Evolutionary conservation across 2,113 vertebrate genomes (phyloP).

Genomic region (Apeltes quadracus): DNA sequence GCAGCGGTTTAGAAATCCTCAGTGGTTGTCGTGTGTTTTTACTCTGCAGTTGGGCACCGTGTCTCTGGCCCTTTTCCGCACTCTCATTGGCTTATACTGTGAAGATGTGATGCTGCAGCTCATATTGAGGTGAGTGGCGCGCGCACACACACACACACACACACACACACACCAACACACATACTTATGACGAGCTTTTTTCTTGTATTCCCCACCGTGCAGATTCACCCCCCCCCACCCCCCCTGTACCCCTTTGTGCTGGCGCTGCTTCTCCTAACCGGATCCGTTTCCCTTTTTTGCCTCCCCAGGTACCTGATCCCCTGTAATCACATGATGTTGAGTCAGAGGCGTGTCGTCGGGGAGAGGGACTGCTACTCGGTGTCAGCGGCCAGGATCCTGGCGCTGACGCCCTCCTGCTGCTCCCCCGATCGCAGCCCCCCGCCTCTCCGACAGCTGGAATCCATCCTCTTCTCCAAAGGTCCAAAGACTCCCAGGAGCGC

Average conservation of each 20-base stretch:
- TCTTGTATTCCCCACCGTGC: constrained; percentile 7
- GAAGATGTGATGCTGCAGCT: constrained; percentile 98
- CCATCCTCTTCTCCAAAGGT: constrained; percentile 88
- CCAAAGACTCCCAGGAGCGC: constrained; percentile 43
- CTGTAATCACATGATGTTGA: constrained; percentile 97
- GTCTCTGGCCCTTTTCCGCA: constrained; percentile 93
- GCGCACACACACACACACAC: not conserved
- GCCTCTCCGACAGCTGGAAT: constrained; percentile 86
- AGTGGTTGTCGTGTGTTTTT: not conserved
- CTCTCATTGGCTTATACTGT: constrained; percentile 93
- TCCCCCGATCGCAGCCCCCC: constrained; percentile 85
- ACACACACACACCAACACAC: not conserved
- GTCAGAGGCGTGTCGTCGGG: constrained; percentile 89
- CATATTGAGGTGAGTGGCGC: constrained; percentile 85
- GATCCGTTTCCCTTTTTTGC: constrained; percentile 28
- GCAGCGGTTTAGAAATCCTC: not conserved
- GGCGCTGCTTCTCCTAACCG: constrained; percentile 30
- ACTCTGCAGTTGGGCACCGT: constrained; percentile 90
- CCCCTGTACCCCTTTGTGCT: not conserved
- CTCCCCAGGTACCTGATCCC: constrained; percentile 92
- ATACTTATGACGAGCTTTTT: constrained; percentile 20
- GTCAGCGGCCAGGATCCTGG: constrained; percentile 91
- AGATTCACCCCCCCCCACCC: constrained; percentile 31
- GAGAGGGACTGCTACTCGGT: constrained; percentile 94
- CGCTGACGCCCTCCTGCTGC: constrained; percentile 91